phyloP scores from a whole-genome alignment of 1,140 invertebrate genomes.

The Ruditapes philippinarum region DNA sequence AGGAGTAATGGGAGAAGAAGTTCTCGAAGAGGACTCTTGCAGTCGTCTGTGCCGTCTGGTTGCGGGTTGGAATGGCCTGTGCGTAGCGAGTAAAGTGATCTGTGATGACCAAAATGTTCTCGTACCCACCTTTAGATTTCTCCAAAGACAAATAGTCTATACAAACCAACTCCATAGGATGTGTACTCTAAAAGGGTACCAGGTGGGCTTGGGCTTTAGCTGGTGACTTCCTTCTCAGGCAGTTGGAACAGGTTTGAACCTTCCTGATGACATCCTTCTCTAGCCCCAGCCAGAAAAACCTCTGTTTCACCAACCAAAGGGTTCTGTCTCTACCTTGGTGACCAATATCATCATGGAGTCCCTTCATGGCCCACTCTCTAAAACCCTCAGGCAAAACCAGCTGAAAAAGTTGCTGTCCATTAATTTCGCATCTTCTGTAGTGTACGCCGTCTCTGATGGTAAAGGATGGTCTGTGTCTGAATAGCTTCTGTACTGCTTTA shows the following conservation, averaged over 20 bases:
- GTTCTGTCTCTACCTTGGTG: conserved; percentile 43
- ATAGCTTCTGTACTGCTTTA: background rate
- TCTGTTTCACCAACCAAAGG: conserved; percentile 30
- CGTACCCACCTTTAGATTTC: conserved; percentile 43
- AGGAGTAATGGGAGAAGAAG: conserved; percentile 51
- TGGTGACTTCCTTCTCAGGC: conserved; percentile 22
- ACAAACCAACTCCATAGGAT: conserved; percentile 27
- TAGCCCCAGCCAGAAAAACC: conserved; percentile 40
- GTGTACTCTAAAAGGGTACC: background rate
- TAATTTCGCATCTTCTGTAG: background rate
- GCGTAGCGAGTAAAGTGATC: conserved; percentile 64
- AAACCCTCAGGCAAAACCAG: background rate
- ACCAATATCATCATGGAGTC: conserved; percentile 43
- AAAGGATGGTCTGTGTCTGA: background rate
- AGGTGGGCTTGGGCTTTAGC: conserved; percentile 1
- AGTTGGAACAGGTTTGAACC: conserved; percentile 14
- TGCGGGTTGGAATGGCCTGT: conserved; percentile 35
- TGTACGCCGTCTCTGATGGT: background rate
- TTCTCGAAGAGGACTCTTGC: conserved; percentile 48
- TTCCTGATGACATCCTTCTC: conserved; percentile 11
- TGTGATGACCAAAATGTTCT: conserved; percentile 65
- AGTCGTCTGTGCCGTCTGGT: conserved; percentile 57
- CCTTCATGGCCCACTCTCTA: background rate
- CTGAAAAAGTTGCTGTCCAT: conserved; percentile 15
- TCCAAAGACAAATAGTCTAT: conserved; percentile 44